Evolutionary conservation across 2,797 vertebrate genomes (phyloP), one percentile per base, ranked within the genome.

Genomic region (Tragelaphus eurycerus): DNA sequence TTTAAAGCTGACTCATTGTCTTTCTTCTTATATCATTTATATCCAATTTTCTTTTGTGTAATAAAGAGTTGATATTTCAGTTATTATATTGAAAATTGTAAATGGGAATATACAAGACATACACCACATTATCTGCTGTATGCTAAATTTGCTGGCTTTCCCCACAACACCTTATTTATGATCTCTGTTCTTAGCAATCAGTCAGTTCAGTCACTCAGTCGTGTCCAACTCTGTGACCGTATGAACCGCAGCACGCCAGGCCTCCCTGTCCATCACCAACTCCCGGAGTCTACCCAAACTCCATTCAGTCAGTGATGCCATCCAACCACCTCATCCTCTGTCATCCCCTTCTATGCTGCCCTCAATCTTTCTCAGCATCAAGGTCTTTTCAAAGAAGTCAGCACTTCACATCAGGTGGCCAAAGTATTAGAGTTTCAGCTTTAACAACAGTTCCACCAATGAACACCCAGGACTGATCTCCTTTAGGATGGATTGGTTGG

Each of bases 151-250:
- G 9, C 43, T 85, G 17, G 27, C 15, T 83, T 46, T 27, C 12
- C 25, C 25, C 12, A 43, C 0, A 3, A 71, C 34, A 19, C 7
- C 12, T 13, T 3, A n/a, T 71, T 83, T 50, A 29, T 74, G 19
- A 4, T 3, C 29, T 81, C 21, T 71, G 34, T 38, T 71, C 67
- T 71, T 38, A 23, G 21, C 19, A 38, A 34, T 71, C 67, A 38
- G 34, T 71, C 19, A 38, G 67, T 38, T 71, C 34, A 38, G 19
- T 38, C 11, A 12, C 19, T 71, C 34, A 71, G 11, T 38, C 0
- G 0, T 71, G 5, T 71, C 34, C 0, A 3, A 71, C 34, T 71
- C 67, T 13, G 19, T 0, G 2, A 71, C 10, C 21, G 2, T 19
- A 23, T 38, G 34, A 71, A 71, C 21, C 0, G 11, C 34, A 71